Evolutionary conservation across 1,140 invertebrate genomes (phyloP).

Genomic region (Drosophila dunni): DNA sequence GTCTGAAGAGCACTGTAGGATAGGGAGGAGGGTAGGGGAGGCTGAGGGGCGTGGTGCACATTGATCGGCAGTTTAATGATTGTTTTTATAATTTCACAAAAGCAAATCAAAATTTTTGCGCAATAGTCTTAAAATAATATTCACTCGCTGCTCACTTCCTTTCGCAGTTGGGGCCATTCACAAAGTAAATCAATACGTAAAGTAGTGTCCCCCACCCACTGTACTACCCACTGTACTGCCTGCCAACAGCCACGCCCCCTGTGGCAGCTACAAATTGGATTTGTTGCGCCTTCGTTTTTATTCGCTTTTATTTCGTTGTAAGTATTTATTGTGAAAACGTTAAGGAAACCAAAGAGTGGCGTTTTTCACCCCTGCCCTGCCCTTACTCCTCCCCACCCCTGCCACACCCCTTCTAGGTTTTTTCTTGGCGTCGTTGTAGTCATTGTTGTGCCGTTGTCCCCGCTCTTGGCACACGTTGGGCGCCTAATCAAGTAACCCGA

Average conservation of each 20-base stretch:
- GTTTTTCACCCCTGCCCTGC: conserved; percentile 4
- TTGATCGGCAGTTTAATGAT: conserved; percentile 70
- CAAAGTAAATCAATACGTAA: conserved; percentile 70
- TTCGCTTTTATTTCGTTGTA: conserved; percentile 38
- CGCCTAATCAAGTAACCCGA: conserved; percentile 81
- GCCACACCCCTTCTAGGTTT: neutral
- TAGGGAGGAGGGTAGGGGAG: conserved; percentile 31
- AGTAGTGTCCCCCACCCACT: conserved; percentile 21
- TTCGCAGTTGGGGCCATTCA: conserved; percentile 19
- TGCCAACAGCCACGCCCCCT: conserved; percentile 3
- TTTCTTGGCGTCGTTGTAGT: conserved; percentile 27
- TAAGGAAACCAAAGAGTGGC: conserved; percentile 67
- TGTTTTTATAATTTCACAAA: conserved; percentile 70
- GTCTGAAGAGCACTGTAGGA: conserved; percentile 21
- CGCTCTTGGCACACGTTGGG: conserved; percentile 53
- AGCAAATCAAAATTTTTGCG: conserved; percentile 59
- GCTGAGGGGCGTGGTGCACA: conserved; percentile 32
- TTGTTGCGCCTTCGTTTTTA: conserved; percentile 55
- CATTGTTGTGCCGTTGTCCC: conserved; percentile 24
- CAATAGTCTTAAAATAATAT: conserved; percentile 72
- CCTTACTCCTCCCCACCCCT: neutral
- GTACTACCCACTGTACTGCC: conserved; percentile 21
- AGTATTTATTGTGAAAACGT: conserved; percentile 70
- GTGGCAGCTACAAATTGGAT: conserved; percentile 73
- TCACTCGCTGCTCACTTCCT: conserved; percentile 58